phyloP scores from a whole-genome alignment of 2,888 invertebrate species.

The Stenolophus ochropezus region DNA sequence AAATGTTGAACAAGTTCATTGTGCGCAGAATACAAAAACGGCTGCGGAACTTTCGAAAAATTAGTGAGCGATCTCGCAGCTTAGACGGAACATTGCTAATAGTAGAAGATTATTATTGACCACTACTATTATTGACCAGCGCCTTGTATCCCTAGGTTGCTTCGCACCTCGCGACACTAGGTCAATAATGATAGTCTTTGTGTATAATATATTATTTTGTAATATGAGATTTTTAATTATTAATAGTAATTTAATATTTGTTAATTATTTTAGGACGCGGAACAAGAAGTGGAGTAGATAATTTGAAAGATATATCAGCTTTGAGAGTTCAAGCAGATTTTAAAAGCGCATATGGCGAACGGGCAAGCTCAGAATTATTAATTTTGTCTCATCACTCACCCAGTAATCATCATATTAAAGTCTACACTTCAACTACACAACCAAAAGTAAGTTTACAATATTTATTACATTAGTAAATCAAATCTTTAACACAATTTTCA shows the following conservation, averaged over 20 bases:
- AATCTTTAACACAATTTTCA: neutral
- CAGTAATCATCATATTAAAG: conserved; percentile 87
- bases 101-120: too few species aligned
- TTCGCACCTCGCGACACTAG: too few species aligned
- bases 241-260: neutral
- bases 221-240: neutral
- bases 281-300: conserved; percentile 77
- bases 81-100: too few species aligned
- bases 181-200: too few species aligned
- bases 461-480: neutral
- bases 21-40: too few species aligned
- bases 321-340: conserved; percentile 82
- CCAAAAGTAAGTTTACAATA: conserved; percentile 77
- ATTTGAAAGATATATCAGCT: conserved; percentile 80
- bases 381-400: conserved; percentile 88
- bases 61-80: too few species aligned
- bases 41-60: too few species aligned
- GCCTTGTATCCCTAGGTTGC: too few species aligned
- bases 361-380: conserved; percentile 81
- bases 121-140: too few species aligned
- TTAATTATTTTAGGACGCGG: conserved; percentile 65
- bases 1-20: too few species aligned
- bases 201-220: neutral
- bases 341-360: conserved; percentile 80
- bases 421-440: conserved; percentile 88